Evolutionary conservation across 2,888 invertebrate species (phyloP), one percentile per base, ranked within the genome.

Genomic region (Leucoma salicis): DNA sequence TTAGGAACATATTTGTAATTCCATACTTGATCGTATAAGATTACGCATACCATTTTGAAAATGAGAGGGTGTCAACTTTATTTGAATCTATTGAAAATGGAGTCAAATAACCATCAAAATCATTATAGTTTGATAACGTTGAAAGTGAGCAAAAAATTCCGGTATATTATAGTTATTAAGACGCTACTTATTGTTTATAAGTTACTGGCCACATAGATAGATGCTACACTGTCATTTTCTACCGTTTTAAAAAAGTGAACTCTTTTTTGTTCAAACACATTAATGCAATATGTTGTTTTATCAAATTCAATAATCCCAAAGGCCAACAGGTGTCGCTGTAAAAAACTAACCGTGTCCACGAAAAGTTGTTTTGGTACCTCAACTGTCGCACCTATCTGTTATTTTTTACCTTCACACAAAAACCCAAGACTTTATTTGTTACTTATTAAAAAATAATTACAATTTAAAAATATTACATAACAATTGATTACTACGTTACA

Each of bases 311-410:
- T 78, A 78, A 78, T 73, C 75, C 75, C 51, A 41, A 50, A 51
- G 36, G 63, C 54, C 67, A 82, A 85, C 87, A 88, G 87, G 87
- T 88, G 87, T 59, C 49, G 56, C 42, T 50, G 46, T 58, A 79
- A 84, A 82, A 87, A 86, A 77, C 63, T 39, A 64, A 68, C 74
- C 77, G 77, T 81, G 78, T 74, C 84, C 82, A 78, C 73, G 63
- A 70, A 79, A 72, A 78, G 73, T 76, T 76, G 80, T 82, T 82
- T 74, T 63, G 65, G 58, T 67, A 63, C 71, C 68, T 82, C 84
- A 80, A 85, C 86, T 84, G 87, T 85, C 84, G 73, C 78, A 78
- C 63, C 58, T 80, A 78, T 84, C 81, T 66, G 70, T 68, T 74
- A 72, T 78, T 81, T 82, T 82, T 53, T 45, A 29, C 24, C 41